A percentile compares a stretch with the other conserved stretches of the same genome.
phyloP scores from a whole-genome alignment of 2,797 vertebrate genomes.

The Dromococcyx pavoninus region DNA sequence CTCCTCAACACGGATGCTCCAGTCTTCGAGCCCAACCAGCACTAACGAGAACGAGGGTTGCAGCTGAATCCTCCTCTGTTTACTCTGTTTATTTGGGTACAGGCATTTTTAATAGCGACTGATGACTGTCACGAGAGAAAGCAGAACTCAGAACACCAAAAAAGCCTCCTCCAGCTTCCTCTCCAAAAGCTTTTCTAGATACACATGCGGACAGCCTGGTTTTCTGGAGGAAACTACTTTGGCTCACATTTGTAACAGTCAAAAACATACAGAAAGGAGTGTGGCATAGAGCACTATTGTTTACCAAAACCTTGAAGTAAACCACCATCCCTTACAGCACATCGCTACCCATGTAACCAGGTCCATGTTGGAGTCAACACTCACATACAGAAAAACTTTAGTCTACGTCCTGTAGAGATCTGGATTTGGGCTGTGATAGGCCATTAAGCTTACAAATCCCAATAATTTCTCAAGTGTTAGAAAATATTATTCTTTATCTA shows the following conservation, averaged over 20 bases:
- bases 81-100: not conserved
- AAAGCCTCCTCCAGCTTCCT: not conserved
- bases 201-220: not conserved
- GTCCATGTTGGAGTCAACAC: not conserved
- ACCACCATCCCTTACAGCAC: fast-evolving
- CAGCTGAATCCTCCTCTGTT: not conserved
- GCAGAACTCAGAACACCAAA: not conserved
- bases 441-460: not conserved
- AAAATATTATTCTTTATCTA: not conserved
- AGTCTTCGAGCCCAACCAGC: not conserved
- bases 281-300: not conserved
- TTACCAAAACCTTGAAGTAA: not conserved
- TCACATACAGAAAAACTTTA: not conserved
- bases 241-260: not conserved
- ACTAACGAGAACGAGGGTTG: not conserved
- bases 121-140: not conserved
- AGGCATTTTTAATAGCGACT: not conserved
- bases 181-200: not conserved
- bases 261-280: not conserved
- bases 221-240: not conserved
- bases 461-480: not conserved
- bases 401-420: not conserved
- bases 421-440: not conserved
- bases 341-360: not conserved
- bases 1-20: not conserved